Percentiles rank a stretch among this genome's conserved stretches.
Conservation (phyloP, 1,140 invertebrate species). For the Prorops nasuta region DNA sequence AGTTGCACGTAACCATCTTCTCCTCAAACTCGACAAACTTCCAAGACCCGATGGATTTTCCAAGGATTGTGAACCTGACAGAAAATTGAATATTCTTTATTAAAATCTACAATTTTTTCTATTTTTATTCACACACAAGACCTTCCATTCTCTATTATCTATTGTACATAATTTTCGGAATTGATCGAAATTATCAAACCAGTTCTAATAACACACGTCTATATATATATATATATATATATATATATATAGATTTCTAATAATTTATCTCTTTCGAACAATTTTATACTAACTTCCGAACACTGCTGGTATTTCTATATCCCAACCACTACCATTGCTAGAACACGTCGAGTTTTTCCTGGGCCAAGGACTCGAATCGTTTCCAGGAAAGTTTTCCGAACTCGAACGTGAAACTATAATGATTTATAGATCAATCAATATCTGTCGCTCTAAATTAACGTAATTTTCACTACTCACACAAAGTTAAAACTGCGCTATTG, state of each 20-base stretch:
- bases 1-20: constrained; percentile 58
- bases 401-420: constrained; percentile 41
- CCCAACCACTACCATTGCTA: constrained; percentile 46
- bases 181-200: no score
- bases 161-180: no score
- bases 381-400: constrained; percentile 43
- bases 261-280: not conserved
- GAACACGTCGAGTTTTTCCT: constrained; percentile 47
- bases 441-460: no score
- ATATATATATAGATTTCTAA: no score
- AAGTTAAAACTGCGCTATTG: no score
- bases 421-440: constrained; percentile 5
- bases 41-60: constrained; percentile 41
- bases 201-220: not conserved
- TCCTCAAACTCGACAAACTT: constrained; percentile 58
- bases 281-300: constrained; percentile 43
- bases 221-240: no score
- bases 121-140: no score
- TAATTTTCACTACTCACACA: no score
- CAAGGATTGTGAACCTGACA: constrained; percentile 46
- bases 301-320: constrained; percentile 35
- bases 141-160: no score
- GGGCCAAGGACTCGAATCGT: constrained; percentile 30
- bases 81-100: not conserved
- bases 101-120: not conserved